Evolutionary conservation across 2,888 invertebrate genomes (phyloP).

Genomic region (Drosophila pegasa): DNA sequence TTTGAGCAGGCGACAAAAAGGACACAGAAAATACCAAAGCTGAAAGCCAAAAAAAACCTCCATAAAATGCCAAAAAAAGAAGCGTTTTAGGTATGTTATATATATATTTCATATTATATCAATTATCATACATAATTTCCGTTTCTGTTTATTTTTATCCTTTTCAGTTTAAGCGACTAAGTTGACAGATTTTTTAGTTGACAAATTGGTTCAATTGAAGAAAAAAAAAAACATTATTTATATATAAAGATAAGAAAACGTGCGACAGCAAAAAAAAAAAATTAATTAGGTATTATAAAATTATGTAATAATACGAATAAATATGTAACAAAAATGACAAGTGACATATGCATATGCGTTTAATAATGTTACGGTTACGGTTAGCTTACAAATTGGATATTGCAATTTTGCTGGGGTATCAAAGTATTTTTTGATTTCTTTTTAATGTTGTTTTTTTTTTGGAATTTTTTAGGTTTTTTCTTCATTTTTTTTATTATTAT

Average conservation of each 20-base stretch:
- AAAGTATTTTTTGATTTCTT: conserved; percentile 28
- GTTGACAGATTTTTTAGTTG: conserved; percentile 45
- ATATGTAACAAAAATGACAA: conserved; percentile 61
- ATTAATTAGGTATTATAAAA: conserved; percentile 9
- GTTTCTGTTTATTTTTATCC: conserved; percentile 36
- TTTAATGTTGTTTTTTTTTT: conserved; percentile 9
- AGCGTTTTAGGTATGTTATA: conserved; percentile 60
- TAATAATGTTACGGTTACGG: conserved; percentile 27
- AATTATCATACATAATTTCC: conserved; percentile 75
- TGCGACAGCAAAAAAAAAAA: conserved; percentile 34
- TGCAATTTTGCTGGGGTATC: conserved; percentile 44
- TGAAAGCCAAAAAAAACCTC: not conserved
- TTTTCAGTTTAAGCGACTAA: conserved; percentile 69
- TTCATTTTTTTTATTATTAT: conserved; percentile 41
- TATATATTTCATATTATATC: conserved; percentile 72
- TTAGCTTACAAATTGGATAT: conserved; percentile 52
- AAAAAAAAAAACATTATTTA: conserved; percentile 28
- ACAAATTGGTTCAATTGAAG: conserved; percentile 20
- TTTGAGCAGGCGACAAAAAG: not conserved
- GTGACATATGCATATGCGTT: conserved; percentile 28
- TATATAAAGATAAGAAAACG: conserved; percentile 36
- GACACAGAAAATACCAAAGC: not conserved
- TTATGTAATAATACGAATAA: conserved; percentile 42
- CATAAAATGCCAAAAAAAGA: not conserved
- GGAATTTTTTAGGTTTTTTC: conserved; percentile 12